These are phyloP conservation scores for Furcifer pardalis DNA, from an alignment of 2,797 vertebrate genomes.

Conservation along the genomic window DNA sequence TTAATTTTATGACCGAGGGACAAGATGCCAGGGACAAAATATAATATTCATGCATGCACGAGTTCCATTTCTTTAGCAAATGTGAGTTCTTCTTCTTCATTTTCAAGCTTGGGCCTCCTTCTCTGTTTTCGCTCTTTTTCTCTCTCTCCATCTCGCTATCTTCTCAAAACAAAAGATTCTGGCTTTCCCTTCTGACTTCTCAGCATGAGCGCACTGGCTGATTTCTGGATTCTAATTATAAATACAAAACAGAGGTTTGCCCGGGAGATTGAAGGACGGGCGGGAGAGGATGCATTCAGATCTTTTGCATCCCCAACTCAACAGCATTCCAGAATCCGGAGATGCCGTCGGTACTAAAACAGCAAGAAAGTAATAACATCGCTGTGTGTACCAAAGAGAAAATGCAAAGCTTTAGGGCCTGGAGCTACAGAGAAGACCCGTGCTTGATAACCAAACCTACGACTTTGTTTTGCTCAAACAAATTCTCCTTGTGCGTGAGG, in stretches of 20 bases:
- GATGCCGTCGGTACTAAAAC: conserved; percentile 6
- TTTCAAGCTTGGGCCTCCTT: not conserved
- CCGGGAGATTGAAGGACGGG: not conserved
- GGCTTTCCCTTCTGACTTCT: not conserved
- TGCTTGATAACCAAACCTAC: not conserved
- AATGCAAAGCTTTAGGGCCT: not conserved
- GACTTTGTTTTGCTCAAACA: not conserved
- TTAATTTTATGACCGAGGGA: conserved; percentile 15
- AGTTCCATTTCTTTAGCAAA: conserved; percentile 29
- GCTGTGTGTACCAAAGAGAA: not conserved
- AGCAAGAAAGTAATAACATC: conserved; percentile 24
- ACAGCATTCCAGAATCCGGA: not conserved
- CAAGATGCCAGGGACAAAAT: conserved; percentile 10
- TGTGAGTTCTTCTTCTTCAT: not conserved
- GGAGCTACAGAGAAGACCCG: not conserved
- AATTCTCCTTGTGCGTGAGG: not conserved
- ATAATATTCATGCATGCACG: conserved; percentile 20
- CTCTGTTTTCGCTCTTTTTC: not conserved
- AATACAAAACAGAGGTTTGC: conserved; percentile 31
- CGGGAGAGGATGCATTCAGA: not conserved
- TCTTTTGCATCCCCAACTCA: not conserved
- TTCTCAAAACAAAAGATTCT: conserved; percentile 18
- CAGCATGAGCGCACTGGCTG: not conserved
- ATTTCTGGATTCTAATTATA: conserved; percentile 24
- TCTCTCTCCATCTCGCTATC: not conserved